These are phyloP conservation scores for Timema cristinae DNA, from an alignment of 2,888 invertebrate species.

Conservation along the genomic window DNA sequence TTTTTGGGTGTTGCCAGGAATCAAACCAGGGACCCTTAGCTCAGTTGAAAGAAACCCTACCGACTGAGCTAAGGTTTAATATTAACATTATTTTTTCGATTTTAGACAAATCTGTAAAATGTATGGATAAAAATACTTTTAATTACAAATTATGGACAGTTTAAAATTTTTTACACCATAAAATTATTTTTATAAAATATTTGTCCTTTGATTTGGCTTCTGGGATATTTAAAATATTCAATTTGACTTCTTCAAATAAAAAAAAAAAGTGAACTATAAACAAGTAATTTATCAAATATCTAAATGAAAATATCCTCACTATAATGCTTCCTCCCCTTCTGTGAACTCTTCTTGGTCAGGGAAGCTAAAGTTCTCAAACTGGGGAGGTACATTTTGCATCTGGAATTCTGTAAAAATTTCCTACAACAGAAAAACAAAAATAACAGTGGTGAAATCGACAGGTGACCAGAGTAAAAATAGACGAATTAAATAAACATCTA, in stretches of 20 bases:
- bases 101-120: no score
- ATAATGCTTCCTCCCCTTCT: slow-evolving; percentile 53
- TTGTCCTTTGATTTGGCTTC: no score
- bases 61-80: no score
- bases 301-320: slow-evolving; percentile 45
- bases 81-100: no score
- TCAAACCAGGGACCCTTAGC: no score
- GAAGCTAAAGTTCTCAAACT: slow-evolving; percentile 58
- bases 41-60: no score
- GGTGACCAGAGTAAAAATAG: slow-evolving; percentile 5
- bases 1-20: no score
- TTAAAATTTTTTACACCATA: no score
- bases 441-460: background rate
- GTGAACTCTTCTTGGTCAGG: slow-evolving; percentile 61
- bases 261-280: slow-evolving; percentile 7
- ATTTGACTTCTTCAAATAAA: background rate
- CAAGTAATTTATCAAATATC: background rate
- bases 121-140: no score
- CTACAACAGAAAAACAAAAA: slow-evolving; percentile 22
- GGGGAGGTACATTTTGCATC: slow-evolving; percentile 57
- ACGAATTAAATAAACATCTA: background rate
- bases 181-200: no score
- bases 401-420: slow-evolving; percentile 55
- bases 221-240: no score
- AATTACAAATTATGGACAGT: no score